Evolutionary conservation across 2,797 vertebrate species (phyloP).

Genomic region (Mallotus villosus): DNA sequence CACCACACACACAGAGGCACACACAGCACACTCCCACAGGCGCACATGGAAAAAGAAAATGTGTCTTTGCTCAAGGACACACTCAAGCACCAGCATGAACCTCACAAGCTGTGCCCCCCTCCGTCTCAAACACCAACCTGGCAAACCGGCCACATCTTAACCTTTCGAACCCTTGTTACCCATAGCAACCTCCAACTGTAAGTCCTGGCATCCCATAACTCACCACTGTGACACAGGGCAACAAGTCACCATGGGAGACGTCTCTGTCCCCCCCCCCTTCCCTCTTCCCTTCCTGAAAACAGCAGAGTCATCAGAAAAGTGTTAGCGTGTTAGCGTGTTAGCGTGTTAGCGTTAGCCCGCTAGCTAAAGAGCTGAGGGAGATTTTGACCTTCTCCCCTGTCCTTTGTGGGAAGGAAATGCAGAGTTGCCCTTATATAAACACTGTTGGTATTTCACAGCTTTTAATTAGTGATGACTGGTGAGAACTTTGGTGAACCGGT

Average conservation of each 20-base stretch:
- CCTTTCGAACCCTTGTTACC: background rate
- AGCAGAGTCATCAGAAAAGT: slow-evolving; percentile 41
- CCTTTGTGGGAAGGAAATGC: slow-evolving; percentile 5
- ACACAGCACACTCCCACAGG: background rate
- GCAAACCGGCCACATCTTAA: too few species aligned
- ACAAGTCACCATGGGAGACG: slow-evolving; percentile 37
- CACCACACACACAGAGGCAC: background rate
- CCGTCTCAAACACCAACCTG: too few species aligned
- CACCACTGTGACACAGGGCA: slow-evolving; percentile 38
- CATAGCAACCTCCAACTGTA: slow-evolving; percentile 19
- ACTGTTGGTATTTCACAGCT: slow-evolving; percentile 32
- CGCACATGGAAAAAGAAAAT: background rate
- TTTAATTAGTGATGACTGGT: slow-evolving; percentile 41
- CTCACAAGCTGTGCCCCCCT: too few species aligned
- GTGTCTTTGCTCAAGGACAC: slow-evolving; percentile 36
- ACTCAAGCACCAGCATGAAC: background rate
- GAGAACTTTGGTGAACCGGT: slow-evolving; percentile 1
- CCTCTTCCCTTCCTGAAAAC: slow-evolving; percentile 8
- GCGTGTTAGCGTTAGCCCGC: slow-evolving; percentile 10
- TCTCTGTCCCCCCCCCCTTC: background rate
- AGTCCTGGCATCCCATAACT: slow-evolving; percentile 20
- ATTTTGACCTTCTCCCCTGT: slow-evolving; percentile 44
- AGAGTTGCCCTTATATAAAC: slow-evolving; percentile 27
- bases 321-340: slow-evolving; percentile 10
- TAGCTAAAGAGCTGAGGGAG: slow-evolving; percentile 23